Evolutionary conservation across 2,113 vertebrate species (phyloP).

Genomic region (chimpanzee (Pan troglodytes)): NHGRI_mPanTro3-v2.1_pri NC_072398.2:221299501-221300000

Average conservation of each 20-base stretch:
- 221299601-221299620: neutral
- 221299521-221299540: neutral
- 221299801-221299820: constrained; percentile 45
- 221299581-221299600: neutral
- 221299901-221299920: constrained; percentile 99
- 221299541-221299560: neutral
- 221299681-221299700: neutral
- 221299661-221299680: neutral
- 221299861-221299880: constrained; percentile 94
- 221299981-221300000: constrained; percentile 99
- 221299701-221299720: neutral
- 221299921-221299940: constrained; percentile 99
- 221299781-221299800: neutral
- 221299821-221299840: constrained; percentile 86
- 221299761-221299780: neutral
- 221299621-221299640: neutral
- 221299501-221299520: neutral
- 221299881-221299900: constrained; percentile 99
- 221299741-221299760: neutral
- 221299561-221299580: neutral
- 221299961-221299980: constrained; percentile 99
- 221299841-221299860: constrained; percentile 83
- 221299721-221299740: neutral
- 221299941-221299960: constrained; percentile 99
- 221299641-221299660: neutral